These are phyloP conservation scores for Acanthoscelides obtectus DNA, from an alignment of 2,888 invertebrate genomes.

Conservation along the genomic window DNA sequence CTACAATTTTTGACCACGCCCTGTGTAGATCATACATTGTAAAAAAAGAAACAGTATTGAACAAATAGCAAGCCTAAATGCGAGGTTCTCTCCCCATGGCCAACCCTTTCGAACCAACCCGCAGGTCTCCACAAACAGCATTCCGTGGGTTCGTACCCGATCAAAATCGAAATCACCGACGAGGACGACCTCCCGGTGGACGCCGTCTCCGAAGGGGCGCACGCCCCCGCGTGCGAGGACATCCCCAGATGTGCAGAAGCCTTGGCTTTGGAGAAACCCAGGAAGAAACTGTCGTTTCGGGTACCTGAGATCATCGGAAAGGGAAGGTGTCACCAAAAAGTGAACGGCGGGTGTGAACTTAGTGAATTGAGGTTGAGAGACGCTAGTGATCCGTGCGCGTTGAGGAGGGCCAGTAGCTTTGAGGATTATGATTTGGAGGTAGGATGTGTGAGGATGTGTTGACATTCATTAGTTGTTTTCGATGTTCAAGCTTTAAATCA, in stretches of 20 bases:
- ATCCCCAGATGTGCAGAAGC: conserved; percentile 44
- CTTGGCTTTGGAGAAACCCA: conserved; percentile 57
- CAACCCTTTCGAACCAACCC: conserved; percentile 4
- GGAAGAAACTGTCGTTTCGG: conserved; percentile 83
- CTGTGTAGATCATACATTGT: no score
- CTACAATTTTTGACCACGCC: no score
- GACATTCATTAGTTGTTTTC: no score
- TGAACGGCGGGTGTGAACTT: background rate
- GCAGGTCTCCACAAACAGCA: conserved; percentile 40
- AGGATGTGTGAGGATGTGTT: no score
- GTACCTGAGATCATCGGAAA: conserved; percentile 65
- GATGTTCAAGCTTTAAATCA: no score
- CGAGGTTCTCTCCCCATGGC: background rate
- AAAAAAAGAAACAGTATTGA: background rate
- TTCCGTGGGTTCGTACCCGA: conserved; percentile 42
- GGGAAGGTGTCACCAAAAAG: conserved; percentile 9
- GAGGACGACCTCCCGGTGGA: conserved; percentile 22
- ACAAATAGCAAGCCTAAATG: background rate
- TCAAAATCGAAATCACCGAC: conserved; percentile 36
- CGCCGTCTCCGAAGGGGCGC: conserved; percentile 25
- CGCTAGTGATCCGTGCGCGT: conserved; percentile 22
- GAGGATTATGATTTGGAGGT: conserved; percentile 59
- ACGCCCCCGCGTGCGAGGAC: conserved; percentile 40
- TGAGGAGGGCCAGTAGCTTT: conserved; percentile 41
- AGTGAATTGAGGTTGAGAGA: background rate